phyloP scores from a whole-genome alignment of 1,140 invertebrate species.

The Diabrotica undecimpunctata region DNA sequence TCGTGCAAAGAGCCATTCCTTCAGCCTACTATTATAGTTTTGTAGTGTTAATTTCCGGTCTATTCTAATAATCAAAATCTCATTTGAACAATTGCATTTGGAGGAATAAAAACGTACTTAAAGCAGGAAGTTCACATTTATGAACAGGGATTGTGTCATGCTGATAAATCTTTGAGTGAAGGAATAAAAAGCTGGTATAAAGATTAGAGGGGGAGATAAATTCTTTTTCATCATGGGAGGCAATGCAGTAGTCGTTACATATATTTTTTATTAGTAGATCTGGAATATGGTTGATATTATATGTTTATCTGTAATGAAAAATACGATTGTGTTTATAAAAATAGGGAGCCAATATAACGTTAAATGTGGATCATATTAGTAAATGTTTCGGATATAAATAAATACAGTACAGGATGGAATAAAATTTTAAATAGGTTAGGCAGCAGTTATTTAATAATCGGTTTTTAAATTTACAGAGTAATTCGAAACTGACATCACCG shows the following conservation, averaged over 20 bases:
- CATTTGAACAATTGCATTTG: not conserved
- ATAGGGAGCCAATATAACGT: no score
- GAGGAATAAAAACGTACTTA: conserved; percentile 1
- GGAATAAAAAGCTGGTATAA: conserved; percentile 1
- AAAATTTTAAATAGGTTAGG: no score
- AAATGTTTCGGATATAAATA: no score
- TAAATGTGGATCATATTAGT: no score
- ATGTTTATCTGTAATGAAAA: no score
- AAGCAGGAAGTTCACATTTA: not conserved
- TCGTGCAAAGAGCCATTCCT: not conserved
- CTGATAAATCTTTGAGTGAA: conserved; percentile 2
- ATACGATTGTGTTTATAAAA: no score
- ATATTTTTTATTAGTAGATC: not conserved
- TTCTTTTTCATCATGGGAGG: not conserved
- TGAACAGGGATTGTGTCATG: conserved; percentile 1
- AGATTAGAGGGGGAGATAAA: not conserved
- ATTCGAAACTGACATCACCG: no score
- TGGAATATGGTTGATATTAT: no score
- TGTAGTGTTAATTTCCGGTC: not conserved
- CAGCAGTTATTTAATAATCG: no score
- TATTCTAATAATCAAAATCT: not conserved
- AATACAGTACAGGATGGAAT: no score
- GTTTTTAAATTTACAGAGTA: no score
- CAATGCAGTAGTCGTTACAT: not conserved
- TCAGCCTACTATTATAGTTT: not conserved